Base-by-base conservation (phyloP, 1,140 invertebrate species). In the Tachypleus tridentatus region DNA sequence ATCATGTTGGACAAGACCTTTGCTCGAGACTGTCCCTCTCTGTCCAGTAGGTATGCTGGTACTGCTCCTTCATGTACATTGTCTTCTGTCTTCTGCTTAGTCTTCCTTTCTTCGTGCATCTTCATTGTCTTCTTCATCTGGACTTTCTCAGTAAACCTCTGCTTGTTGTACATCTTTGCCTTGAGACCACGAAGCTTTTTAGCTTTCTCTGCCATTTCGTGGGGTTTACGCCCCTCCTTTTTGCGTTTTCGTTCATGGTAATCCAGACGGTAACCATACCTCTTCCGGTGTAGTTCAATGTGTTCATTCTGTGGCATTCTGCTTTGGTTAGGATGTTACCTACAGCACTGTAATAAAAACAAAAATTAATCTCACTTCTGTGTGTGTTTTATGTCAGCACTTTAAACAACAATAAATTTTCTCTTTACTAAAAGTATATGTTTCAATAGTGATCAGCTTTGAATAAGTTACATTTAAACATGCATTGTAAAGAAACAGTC, bases 291-390 rank as follows among this genome's bases (percentile, higher is more conserved):
- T 61, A 97, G 84, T 73, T 99, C 97, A 79, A 99, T 99, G 79
- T 99, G 95, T 78, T 99, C 97, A 85, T 99, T 99, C 81, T 99
- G 97, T 72, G 97, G 97, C 97, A 97, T 97, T 29, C 29, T 29
- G 29, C 29, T 29, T 29, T 29, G 29, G 29, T 29, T 29, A 29
- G 29, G 2, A 29, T 2, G 29, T 29, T 29, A 29, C 2, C 29
- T 29, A 29, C 29, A 29, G 29, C 29, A 29, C 29, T 29, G 29
- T 29, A 29, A 29, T 29, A 29, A 29, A 29, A 29, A 29, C 29
- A 29, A 29, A 29, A 29, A 29, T 29, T 29, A 29, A 29, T 29
- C 29, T 29, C 29, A 2, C 29, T 29, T 29, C 29, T 29, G 29
- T 29, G 29, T 29, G 29, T 29, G 29, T 29, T 29, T 29, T 29